Evolutionary conservation across 1,140 invertebrate species (phyloP), one percentile per base, ranked within the genome.

Genomic region (Cotesia chilonis): DNA sequence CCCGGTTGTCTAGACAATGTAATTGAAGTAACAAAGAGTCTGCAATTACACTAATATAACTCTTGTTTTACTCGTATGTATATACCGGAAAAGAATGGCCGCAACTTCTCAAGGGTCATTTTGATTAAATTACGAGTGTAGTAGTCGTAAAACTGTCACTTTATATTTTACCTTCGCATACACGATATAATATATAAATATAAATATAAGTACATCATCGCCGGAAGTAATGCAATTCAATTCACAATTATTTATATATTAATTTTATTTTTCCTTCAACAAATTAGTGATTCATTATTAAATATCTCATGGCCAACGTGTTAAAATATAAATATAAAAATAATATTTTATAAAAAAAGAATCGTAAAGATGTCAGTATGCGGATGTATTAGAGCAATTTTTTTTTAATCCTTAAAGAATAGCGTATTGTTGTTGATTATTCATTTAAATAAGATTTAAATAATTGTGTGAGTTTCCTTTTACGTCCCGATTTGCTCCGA

Each of bases 11-110:
- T 82, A 81, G 80, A 81, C 64, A 54, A 76, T 74, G 74, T 83
- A 83, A 84, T 84, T 83, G 81, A 82, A 83, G 80, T 81, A 83
- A 83, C 81, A 84, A 84, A 83, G 80, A 81, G 79, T 70, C 79
- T 69, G 75, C 79, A 84, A 84, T 83, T 82, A 81, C 76, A 66
- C 66, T 52, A 61, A 65, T 60, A 52, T 64, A 64, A 70, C 54
- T 51, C 52, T 51, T 73, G 65, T 41, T 61, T 52, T 69, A 65
- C 60, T 60, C 65, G 10, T 14, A 10, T n/a, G 14, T 51, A 65
- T 10, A 55, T 41, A 68, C 28, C 17, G 54, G 66, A 76, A 71
- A 71, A 74, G 55, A 54, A 71, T 72, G 59, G 63, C 74, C n/a
- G 70, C 67, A 65, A 60, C 63, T 75, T 70, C 68, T 35, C 64